Base-by-base conservation (phyloP, 1,140 invertebrate genomes). In the Leptinotarsa undecemlineata region DNA sequence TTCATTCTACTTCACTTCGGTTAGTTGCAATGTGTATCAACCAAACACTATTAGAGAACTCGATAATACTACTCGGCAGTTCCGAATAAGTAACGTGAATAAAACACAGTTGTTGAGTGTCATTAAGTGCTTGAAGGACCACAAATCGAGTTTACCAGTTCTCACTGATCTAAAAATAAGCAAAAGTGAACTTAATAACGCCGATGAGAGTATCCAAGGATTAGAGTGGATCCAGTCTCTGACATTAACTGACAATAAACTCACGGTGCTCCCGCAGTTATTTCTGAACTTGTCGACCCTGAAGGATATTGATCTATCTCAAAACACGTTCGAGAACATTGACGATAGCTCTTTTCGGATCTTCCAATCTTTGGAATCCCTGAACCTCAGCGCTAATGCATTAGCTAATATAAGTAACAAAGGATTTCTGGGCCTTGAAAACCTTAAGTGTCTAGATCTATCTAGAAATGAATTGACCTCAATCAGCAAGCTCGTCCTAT, bases 391-490 rank as follows among this genome's bases (percentile, higher is more conserved):
- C 73, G 80, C 83, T 15, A 92, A 92, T 80, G 77, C 78, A 48
- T 87, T 92, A 20, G 73, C 81, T 17, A 82, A 82, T n/a, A 84
- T 92, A 14, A 85, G 87, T 68, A 85, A 87, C n/a, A 80, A 84
- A 20, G 87, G 84, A 19, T 91, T 91, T 72, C 72, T 80, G 5
- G 85, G 85, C 6, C 73, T 89, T 20, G 76, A 78, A 5, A 80
- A 74, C 6, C 79, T 90, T 61, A 85, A 87, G 74, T 84, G 83
- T 70, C 81, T 90, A 75, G 91, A 94, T 79, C 82, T 95, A 19
- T 90, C 90, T 11, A 85, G 87, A 66, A 93, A 93, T 82, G 85
- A 86, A 72, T 84, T 95, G 51, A 86, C 86, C 3, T 82, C 81
- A n/a, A 81, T 95, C 66, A 86, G 88, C 8, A 88, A 89, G 71